Base-by-base conservation (phyloP, 2,113 vertebrate genomes). In the Arvicanthis niloticus region DNA sequence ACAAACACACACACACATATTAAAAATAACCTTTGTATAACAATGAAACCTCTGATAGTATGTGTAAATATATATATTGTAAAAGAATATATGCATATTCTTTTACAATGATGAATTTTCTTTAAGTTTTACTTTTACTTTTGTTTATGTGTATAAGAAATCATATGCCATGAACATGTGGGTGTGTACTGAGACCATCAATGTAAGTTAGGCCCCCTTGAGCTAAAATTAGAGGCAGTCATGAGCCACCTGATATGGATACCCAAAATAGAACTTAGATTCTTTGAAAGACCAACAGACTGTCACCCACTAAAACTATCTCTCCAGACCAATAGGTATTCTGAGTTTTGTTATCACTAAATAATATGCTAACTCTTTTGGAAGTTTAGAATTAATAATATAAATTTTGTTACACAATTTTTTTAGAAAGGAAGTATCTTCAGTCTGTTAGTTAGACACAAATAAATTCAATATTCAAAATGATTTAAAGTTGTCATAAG, bases 131-230 rank as follows among this genome's bases (percentile, higher is more conserved):
- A 42, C 1, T 40, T 45, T 84, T 84, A 84, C 15, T 65, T 31
- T 85, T 42, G 24, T 45, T 62, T 45, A 84, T 29, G 16, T 45
- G 16, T 31, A 85, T 45, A 17, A 65, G 8, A 62, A n/a, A 29
- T 6, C 12, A 60, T 3, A 29, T 40, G 13, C 22, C 19, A 40
- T 26, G 11, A 58, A 3, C 24, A 12, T 40, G 22, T 82, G 21
- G 21, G 6, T 58, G 11, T 60, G 22, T 82, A 60, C 12, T 60
- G 37, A 82, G 12, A 60, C 2, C 6, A n/a, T 26, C 58, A 24
- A 21, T 13, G 0, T 12, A 40, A 60, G 12, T 40, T 37, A 1
- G n/a, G 7, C 2, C 3, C 1, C 40, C 5, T 62, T 65, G 13
- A 84, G 15, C 24, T 84, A 24, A 7, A 42, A 12, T 17, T 42